Percentiles rank a stretch among this genome's conserved stretches.
Conservation (phyloP, 2,888 invertebrate genomes). For the Siphlonurus alternatus region DNA sequence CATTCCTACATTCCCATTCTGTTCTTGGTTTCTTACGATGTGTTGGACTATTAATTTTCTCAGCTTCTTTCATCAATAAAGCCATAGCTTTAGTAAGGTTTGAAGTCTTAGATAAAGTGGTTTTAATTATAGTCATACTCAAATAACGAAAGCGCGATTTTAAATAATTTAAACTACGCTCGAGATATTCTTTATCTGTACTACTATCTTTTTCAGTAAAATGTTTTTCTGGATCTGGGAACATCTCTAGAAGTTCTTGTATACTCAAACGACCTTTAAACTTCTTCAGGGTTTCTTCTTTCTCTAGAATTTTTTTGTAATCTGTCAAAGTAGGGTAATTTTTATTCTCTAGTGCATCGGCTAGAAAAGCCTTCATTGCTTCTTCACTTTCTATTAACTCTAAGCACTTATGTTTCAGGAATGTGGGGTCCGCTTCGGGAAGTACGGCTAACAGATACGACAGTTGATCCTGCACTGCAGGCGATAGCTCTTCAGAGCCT, state of each 20-base stretch:
- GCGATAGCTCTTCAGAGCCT: not conserved
- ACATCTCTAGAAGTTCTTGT: not conserved
- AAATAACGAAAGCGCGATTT: not conserved
- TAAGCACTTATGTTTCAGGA: not conserved
- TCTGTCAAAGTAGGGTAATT: not conserved
- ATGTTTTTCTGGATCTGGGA: not conserved
- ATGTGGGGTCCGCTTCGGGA: conserved; percentile 7
- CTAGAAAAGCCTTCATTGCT: conserved; percentile 1
- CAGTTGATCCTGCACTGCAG: not conserved
- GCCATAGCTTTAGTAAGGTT: not conserved
- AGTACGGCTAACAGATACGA: conserved; percentile 5
- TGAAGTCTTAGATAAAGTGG: not conserved
- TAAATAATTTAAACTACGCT: not conserved
- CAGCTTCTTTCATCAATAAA: not conserved
- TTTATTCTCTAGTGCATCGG: not conserved
- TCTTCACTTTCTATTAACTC: conserved; percentile 4
- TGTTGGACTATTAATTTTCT: not conserved
- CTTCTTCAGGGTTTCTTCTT: not conserved
- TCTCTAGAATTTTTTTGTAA: not conserved
- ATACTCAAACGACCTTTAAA: not conserved
- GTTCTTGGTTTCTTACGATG: not conserved
- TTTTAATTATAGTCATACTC: not conserved
- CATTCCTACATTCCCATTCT: not conserved
- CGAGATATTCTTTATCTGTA: not conserved
- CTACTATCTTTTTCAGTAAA: not conserved